A percentile compares a stretch with the other conserved stretches of the same genome.
phyloP scores from a whole-genome alignment of 37 sponge, comb jelly and placozoan species.

The Mnemiopsis leidyi region DNA sequence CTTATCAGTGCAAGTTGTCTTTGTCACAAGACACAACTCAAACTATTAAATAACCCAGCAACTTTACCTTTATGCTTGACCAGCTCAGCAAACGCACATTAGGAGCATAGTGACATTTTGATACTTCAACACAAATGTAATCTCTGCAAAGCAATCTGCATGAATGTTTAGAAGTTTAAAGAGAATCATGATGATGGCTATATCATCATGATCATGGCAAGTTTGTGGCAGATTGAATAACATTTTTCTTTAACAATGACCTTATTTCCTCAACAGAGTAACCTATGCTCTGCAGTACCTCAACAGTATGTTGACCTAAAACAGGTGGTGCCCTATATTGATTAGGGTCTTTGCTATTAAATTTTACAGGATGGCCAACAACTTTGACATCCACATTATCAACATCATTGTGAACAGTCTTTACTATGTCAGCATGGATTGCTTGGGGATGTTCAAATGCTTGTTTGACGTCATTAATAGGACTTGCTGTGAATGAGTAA shows the following conservation, averaged over 20 bases:
- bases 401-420: neutral
- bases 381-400: neutral
- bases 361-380: constrained; percentile 50
- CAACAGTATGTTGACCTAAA: constrained; percentile 19
- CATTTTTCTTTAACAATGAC: neutral
- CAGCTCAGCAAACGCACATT: no score
- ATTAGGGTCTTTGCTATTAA: neutral
- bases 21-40: no score
- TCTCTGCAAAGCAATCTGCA: no score
- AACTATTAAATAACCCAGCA: no score
- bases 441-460: constrained; percentile 59
- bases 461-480: neutral
- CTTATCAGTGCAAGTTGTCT: no score
- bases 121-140: no score
- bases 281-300: neutral
- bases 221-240: constrained; percentile 1
- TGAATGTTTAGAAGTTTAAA: no score
- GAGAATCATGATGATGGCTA: no score
- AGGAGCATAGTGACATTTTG: no score
- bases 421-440: neutral
- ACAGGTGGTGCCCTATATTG: neutral
- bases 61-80: no score
- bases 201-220: neutral
- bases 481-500: neutral
- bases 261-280: neutral